Percentiles rank a stretch among this genome's conserved stretches.
Evolutionary conservation across 2,113 vertebrate genomes (phyloP).

Genomic region (Solenodon paradoxus): DNA sequence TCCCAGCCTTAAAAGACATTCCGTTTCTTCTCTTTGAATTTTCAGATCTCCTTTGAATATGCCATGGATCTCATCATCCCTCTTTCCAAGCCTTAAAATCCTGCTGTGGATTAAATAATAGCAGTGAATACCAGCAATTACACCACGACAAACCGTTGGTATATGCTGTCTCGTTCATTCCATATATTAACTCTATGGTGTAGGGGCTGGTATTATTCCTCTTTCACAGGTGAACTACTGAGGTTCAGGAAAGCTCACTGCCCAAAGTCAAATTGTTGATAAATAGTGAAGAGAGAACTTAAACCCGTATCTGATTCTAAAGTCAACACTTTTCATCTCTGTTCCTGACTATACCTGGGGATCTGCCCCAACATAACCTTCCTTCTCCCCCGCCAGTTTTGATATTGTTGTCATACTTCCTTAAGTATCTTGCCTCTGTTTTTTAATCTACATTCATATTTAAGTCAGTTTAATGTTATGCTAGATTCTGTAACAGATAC

Average conservation of each 20-base stretch:
- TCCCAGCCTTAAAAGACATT: background rate
- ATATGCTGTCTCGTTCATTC: background rate
- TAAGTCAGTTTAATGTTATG: background rate
- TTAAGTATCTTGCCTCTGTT: background rate
- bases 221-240: background rate
- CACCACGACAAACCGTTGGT: background rate
- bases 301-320: background rate
- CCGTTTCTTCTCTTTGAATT: background rate
- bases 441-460: background rate
- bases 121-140: background rate
- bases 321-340: background rate
- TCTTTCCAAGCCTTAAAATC: constrained; percentile 1
- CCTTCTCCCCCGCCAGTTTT: background rate
- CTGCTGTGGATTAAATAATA: background rate
- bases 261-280: background rate
- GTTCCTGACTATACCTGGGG: no score
- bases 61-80: background rate
- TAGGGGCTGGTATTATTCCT: background rate
- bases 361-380: background rate
- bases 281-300: background rate
- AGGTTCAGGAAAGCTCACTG: background rate
- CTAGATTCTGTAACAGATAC: background rate
- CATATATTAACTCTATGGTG: background rate
- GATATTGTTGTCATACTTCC: background rate
- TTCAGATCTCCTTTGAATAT: background rate